A percentile compares a stretch with the other conserved stretches of the same genome.
These are phyloP conservation scores for Trialeurodes vaporariorum DNA, from an alignment of 1,140 invertebrate genomes.

Conservation along the genomic window DNA sequence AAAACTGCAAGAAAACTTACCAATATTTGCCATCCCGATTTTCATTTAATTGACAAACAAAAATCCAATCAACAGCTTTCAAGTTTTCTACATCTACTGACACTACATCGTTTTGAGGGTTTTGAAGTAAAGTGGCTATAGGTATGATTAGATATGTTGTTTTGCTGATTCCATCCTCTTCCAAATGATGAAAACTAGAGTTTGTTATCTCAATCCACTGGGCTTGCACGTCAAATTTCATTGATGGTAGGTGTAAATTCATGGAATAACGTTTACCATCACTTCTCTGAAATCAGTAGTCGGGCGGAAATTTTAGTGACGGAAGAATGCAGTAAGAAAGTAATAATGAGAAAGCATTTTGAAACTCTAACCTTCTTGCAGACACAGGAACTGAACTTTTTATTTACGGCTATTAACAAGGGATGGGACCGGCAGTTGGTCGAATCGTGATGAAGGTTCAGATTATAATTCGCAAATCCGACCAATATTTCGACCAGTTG, in stretches of 20 bases:
- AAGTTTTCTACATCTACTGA: background rate
- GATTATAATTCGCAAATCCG: too few relatives aligned
- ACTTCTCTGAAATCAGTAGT: too few relatives aligned
- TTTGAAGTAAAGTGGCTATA: background rate
- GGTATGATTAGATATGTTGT: background rate
- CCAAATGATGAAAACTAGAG: background rate
- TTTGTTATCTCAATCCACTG: background rate
- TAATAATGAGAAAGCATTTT: slow-evolving; percentile 35
- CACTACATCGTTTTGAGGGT: background rate
- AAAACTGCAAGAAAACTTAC: background rate
- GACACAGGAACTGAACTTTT: too few relatives aligned
- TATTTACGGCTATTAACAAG: too few relatives aligned
- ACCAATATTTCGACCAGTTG: too few relatives aligned
- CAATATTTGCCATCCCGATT: background rate
- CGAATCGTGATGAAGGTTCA: too few relatives aligned
- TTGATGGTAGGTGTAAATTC: slow-evolving; percentile 5
- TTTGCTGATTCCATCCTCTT: background rate
- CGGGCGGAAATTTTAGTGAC: too few relatives aligned
- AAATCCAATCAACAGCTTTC: background rate
- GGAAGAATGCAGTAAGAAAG: slow-evolving; percentile 33
- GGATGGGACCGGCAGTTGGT: too few relatives aligned
- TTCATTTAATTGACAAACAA: background rate
- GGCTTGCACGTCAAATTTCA: slow-evolving; percentile 2
- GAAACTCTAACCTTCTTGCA: slow-evolving; percentile 29
- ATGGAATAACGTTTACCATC: slow-evolving; percentile 11